Conservation (phyloP, 2,797 vertebrate species). For the Chiroxiphia lanceolata region DNA sequence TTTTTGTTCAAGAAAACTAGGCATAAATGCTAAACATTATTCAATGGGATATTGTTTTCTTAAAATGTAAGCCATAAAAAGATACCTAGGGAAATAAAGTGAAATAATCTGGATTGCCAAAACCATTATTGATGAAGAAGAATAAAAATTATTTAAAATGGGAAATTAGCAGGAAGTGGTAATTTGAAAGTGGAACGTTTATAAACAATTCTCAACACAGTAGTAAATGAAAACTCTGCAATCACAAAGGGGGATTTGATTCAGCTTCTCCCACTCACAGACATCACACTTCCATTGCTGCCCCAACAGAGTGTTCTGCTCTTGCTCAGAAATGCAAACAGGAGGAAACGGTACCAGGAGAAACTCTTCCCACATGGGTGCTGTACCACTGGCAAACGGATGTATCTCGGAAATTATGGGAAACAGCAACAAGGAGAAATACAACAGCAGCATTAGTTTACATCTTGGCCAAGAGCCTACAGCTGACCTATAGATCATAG, state of each 20-base stretch:
- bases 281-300: fast-evolving
- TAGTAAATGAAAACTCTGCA: neutral
- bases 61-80: neutral
- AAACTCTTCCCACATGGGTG: neutral
- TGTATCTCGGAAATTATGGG: neutral
- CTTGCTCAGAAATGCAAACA: neutral
- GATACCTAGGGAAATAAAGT: neutral
- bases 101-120: neutral
- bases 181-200: neutral
- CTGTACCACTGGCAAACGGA: neutral
- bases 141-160: neutral
- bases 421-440: neutral
- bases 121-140: neutral
- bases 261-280: neutral
- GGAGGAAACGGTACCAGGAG: neutral
- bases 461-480: neutral
- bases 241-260: neutral
- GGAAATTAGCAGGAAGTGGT: neutral
- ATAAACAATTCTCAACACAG: neutral
- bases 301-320: neutral
- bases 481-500: neutral
- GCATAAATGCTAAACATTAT: neutral
- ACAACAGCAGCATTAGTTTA: neutral
- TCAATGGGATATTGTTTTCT: neutral
- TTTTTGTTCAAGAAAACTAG: neutral